Evolutionary conservation across 2,113 vertebrate species (phyloP).

Genomic region (Anhinga anhinga): DNA sequence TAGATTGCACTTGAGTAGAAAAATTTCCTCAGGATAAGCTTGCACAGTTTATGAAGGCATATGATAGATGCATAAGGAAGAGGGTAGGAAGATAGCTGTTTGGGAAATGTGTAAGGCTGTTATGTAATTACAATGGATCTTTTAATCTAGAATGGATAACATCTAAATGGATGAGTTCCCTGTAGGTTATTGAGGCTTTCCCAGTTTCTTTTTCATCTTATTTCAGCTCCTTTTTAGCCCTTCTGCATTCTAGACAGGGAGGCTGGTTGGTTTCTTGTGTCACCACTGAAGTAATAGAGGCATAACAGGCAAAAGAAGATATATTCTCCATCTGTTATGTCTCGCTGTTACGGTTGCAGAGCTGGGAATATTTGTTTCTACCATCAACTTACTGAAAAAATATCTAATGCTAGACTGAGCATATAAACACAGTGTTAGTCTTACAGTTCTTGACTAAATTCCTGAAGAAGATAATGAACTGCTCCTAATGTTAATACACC

Average conservation of each 20-base stretch:
- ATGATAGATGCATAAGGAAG: not conserved
- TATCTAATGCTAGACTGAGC: not conserved
- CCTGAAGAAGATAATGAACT: not conserved
- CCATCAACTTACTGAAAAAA: not conserved
- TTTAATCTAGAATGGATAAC: not conserved
- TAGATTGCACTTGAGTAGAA: slow-evolving; percentile 1
- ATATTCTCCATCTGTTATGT: not conserved
- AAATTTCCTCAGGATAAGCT: not conserved
- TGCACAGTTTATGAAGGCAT: not conserved
- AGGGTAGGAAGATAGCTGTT: not conserved
- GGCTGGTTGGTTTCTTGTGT: not conserved
- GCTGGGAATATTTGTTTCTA: not conserved
- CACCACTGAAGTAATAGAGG: not conserved
- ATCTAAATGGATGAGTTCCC: not conserved
- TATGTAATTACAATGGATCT: not conserved
- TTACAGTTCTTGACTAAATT: not conserved
- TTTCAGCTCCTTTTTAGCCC: not conserved
- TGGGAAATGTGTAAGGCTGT: not conserved
- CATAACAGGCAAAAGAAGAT: not conserved
- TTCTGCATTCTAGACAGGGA: not conserved
- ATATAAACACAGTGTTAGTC: not conserved
- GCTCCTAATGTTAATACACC: not conserved
- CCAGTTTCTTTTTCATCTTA: not conserved
- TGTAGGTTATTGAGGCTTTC: not conserved
- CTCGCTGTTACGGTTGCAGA: not conserved